Conservation (phyloP, 2,797 vertebrate species). For the Gila robusta region DNA sequence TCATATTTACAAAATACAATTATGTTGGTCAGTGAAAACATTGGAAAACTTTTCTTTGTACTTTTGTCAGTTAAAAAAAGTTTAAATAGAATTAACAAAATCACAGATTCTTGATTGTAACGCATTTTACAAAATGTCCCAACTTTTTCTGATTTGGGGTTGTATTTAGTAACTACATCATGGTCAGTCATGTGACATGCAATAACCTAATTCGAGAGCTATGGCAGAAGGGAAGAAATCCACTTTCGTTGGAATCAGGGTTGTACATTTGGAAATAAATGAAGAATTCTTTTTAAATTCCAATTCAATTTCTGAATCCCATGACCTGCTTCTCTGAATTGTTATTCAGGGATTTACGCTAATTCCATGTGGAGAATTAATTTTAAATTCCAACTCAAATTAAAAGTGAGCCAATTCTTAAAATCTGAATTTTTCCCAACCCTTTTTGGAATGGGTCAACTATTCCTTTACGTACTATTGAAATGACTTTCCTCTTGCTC, state of each 20-base stretch:
- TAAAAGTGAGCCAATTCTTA: not conserved
- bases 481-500: conserved; percentile 18
- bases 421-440: not conserved
- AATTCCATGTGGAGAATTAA: not conserved
- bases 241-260: not conserved
- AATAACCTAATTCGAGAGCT: not conserved
- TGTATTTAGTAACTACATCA: not conserved
- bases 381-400: not conserved
- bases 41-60: too few species aligned
- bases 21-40: too few species aligned
- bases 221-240: not conserved
- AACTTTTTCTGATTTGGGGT: too few species aligned
- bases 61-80: too few species aligned
- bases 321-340: not conserved
- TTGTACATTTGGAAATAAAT: not conserved
- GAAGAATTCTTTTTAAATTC: not conserved
- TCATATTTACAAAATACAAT: too few species aligned
- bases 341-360: not conserved
- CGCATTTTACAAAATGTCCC: too few species aligned
- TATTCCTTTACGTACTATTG: not conserved
- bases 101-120: too few species aligned
- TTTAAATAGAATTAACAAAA: too few species aligned
- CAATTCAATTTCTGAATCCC: not conserved
- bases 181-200: not conserved
- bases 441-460: not conserved